These are phyloP conservation scores for Coreoperca whiteheadi DNA, from an alignment of 2,113 vertebrate genomes.

Conservation along the genomic window DNA sequence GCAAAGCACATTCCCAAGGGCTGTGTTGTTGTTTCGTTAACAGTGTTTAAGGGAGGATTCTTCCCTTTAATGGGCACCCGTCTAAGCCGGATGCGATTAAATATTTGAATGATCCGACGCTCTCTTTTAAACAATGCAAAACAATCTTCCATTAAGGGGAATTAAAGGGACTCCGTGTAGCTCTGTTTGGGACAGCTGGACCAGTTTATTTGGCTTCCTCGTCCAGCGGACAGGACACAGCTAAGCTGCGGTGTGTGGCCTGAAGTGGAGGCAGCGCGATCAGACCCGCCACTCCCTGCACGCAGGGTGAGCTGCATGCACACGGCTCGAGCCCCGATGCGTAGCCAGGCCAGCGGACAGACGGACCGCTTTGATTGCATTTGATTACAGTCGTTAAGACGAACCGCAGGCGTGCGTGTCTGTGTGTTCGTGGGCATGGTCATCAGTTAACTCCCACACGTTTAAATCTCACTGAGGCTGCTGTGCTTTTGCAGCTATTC, in stretches of 20 bases:
- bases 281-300: neutral
- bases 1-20: neutral
- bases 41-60: neutral
- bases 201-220: constrained; percentile 22
- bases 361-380: constrained; percentile 22
- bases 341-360: constrained; percentile 45
- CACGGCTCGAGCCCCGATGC: neutral
- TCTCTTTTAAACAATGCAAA: constrained; percentile 31
- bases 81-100: constrained; percentile 12
- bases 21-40: neutral
- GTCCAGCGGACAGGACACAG: neutral
- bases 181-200: constrained; percentile 20
- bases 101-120: neutral
- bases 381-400: constrained; percentile 49
- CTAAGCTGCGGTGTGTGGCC: constrained; percentile 1
- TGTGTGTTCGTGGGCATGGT: constrained; percentile 41
- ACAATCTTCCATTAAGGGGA: constrained; percentile 31
- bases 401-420: constrained; percentile 24
- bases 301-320: accelerated
- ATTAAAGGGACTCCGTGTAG: neutral
- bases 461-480: constrained; percentile 1
- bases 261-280: neutral
- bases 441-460: neutral
- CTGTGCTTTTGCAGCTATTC: neutral
- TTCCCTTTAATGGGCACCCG: neutral